phyloP scores from a whole-genome alignment of 2,113 vertebrate species.

The Syngnathoides biaculeatus region DNA sequence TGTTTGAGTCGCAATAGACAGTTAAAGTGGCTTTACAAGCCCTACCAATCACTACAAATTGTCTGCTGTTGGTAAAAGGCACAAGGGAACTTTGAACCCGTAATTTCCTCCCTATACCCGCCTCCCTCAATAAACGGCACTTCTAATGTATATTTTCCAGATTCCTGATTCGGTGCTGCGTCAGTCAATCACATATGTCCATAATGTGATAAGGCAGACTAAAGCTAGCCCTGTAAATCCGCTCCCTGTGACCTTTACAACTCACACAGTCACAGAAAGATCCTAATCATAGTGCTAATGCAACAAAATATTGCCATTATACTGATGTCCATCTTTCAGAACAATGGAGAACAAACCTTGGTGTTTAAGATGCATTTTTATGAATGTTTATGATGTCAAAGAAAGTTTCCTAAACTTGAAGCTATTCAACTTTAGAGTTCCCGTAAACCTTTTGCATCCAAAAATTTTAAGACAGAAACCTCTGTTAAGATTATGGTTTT shows the following conservation, averaged over 20 bases:
- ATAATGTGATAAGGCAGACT: constrained; percentile 66
- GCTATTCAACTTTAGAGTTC: neutral
- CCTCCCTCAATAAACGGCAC: neutral
- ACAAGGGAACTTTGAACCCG: constrained; percentile 3
- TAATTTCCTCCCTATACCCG: neutral
- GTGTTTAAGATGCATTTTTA: neutral
- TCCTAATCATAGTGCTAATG: too few species aligned
- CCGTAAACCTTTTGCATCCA: neutral
- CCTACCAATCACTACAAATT: constrained; percentile 2
- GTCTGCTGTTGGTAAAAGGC: neutral
- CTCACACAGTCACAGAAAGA: too few species aligned
- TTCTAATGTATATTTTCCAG: constrained; percentile 38
- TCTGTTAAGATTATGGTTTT: neutral
- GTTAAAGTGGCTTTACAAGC: neutral
- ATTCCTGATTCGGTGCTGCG: constrained; percentile 47
- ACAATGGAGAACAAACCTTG: neutral
- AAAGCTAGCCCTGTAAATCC: constrained; percentile 60
- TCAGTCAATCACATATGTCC: constrained; percentile 49
- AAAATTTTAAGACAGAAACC: neutral
- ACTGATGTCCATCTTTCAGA: neutral
- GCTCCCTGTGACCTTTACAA: constrained; percentile 28
- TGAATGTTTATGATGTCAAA: neutral
- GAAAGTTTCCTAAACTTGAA: neutral
- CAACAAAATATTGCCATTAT: too few species aligned
- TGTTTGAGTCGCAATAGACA: neutral